phyloP scores from a whole-genome alignment of 1,140 invertebrate genomes.

The Conopomorpha cramerella region DNA sequence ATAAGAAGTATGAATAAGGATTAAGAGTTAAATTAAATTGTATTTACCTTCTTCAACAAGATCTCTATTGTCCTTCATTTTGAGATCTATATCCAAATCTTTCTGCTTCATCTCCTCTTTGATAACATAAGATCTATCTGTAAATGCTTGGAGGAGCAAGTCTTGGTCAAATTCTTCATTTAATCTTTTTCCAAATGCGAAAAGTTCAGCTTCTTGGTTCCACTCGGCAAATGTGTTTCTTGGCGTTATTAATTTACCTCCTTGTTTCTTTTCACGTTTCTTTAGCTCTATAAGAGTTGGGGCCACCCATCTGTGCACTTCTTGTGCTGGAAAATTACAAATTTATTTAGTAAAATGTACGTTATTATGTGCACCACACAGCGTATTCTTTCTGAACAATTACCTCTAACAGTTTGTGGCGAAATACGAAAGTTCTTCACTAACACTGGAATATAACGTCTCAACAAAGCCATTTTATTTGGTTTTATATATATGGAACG shows the following conservation, averaged over 20 bases:
- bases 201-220: constrained; percentile 90
- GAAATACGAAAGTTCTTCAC: constrained; percentile 12
- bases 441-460: constrained; percentile 19
- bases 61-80: constrained; percentile 70
- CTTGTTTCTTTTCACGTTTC: constrained; percentile 26
- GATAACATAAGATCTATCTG: constrained; percentile 78
- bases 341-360: no score
- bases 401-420: constrained; percentile 17
- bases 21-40: constrained; percentile 3
- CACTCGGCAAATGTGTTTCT: constrained; percentile 75
- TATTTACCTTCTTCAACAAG: constrained; percentile 69
- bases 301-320: constrained; percentile 44
- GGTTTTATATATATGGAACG: no score
- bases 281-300: constrained; percentile 39
- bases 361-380: no score
- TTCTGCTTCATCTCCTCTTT: constrained; percentile 70
- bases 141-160: constrained; percentile 77
- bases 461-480: constrained; percentile 28
- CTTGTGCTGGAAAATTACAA: constrained; percentile 18
- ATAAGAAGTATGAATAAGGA: no score
- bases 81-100: constrained; percentile 71
- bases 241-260: constrained; percentile 33
- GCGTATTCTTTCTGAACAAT: constrained; percentile 2
- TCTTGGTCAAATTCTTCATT: constrained; percentile 80
- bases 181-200: constrained; percentile 83